Percentiles rank a stretch among this genome's conserved stretches.
phyloP scores from a whole-genome alignment of 1,140 invertebrate genomes.

The Apolygus lucorum region DNA sequence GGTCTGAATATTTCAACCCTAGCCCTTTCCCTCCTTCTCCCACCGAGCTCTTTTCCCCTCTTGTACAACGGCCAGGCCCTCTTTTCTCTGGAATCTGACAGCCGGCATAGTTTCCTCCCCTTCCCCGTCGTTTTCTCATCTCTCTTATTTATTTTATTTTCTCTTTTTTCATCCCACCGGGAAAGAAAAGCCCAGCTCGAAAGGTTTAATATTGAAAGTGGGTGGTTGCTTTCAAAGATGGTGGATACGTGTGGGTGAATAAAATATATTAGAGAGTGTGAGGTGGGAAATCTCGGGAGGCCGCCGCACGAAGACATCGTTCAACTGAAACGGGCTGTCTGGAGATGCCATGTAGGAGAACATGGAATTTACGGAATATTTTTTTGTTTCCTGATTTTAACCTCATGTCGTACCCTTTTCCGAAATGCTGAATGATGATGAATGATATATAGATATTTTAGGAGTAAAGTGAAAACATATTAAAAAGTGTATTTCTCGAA shows the following conservation, averaged over 20 bases:
- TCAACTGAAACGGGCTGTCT: too few species aligned
- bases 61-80: not conserved
- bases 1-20: constrained; percentile 4
- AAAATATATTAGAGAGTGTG: not conserved
- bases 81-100: not conserved
- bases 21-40: not conserved
- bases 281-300: not conserved
- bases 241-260: not conserved
- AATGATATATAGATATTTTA: too few species aligned
- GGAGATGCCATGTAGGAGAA: too few species aligned
- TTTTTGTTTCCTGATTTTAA: too few species aligned
- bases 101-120: not conserved
- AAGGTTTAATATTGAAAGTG: not conserved
- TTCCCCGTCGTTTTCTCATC: not conserved
- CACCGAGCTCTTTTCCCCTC: not conserved
- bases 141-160: not conserved
- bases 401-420: too few species aligned
- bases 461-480: too few species aligned
- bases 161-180: not conserved
- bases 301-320: too few species aligned
- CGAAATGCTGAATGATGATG: too few species aligned
- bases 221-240: not conserved
- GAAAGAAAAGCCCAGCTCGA: not conserved
- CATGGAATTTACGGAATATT: too few species aligned
- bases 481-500: too few species aligned